Conservation (phyloP, 2,113 vertebrate species). For the Anthoscopus minutus region DNA sequence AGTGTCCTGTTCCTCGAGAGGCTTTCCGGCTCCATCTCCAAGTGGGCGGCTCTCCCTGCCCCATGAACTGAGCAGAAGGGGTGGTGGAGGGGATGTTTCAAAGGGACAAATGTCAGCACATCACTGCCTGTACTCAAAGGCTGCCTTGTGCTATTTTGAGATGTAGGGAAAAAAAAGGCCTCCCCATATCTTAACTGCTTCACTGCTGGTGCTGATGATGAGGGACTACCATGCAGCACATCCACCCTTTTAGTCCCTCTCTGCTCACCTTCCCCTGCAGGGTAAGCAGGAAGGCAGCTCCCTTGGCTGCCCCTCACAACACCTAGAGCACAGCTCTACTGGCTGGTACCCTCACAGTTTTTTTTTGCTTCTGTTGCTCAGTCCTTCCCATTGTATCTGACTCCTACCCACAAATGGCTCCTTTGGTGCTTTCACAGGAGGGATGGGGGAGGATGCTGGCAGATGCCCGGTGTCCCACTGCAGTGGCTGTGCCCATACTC, state of each 20-base stretch:
- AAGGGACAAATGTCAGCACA: neutral
- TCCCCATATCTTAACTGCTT: neutral
- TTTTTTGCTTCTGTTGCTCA: neutral
- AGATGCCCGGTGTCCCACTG: neutral
- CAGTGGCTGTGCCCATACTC: neutral
- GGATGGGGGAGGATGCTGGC: neutral
- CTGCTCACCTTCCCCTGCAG: neutral
- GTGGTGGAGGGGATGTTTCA: neutral
- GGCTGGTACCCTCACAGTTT: neutral
- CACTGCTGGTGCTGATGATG: neutral
- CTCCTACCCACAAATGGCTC: neutral
- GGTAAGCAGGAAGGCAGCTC: rapidly evolving
- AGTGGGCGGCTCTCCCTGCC: neutral
- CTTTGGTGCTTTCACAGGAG: neutral
- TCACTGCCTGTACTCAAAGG: neutral
- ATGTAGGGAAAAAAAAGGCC: neutral
- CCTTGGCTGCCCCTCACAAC: neutral
- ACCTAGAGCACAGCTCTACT: neutral
- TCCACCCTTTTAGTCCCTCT: neutral
- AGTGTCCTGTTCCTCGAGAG: neutral
- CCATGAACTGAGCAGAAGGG: neutral
- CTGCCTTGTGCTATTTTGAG: neutral
- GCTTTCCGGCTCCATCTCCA: neutral
- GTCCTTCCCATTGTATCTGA: neutral
- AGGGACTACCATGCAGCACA: neutral